These are phyloP conservation scores for Crax fasciolata DNA, from an alignment of 2,797 vertebrate genomes.

Conservation along the genomic window DNA sequence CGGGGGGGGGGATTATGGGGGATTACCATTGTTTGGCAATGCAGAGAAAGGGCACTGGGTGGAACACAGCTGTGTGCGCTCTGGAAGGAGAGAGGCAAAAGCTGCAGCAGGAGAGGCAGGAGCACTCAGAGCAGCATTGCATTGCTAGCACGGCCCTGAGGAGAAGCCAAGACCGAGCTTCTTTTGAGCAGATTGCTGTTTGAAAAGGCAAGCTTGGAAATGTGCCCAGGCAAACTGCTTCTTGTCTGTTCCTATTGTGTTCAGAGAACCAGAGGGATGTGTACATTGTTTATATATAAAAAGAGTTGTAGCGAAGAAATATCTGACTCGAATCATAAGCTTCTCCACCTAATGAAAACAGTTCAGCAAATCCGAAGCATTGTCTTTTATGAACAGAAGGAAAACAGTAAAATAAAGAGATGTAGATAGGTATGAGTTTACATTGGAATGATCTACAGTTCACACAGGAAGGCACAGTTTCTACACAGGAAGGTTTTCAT, in stretches of 20 bases:
- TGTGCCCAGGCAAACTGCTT: not conserved
- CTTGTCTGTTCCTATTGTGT: not conserved
- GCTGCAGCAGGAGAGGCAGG: not conserved
- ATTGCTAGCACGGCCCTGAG: not conserved
- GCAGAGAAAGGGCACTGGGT: not conserved
- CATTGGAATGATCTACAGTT: not conserved
- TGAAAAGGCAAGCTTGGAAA: not conserved
- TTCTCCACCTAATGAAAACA: not conserved
- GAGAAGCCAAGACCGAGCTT: not conserved
- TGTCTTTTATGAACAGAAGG: not conserved
- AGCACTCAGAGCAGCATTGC: not conserved
- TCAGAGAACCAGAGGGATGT: not conserved
- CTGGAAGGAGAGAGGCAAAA: not conserved
- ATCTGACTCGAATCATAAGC: not conserved
- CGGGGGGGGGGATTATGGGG: fast-evolving
- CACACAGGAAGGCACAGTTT: not conserved
- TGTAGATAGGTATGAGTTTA: not conserved
- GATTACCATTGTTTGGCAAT: not conserved
- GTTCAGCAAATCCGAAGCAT: not conserved
- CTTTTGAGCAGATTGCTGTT: not conserved
- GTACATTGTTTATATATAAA: not conserved
- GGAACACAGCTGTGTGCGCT: not conserved
- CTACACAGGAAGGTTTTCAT: not conserved
- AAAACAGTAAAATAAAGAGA: not conserved
- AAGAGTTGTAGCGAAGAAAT: not conserved